Conservation (phyloP, 2,113 vertebrate genomes). For the Mesembrinibis cayennensis region DNA sequence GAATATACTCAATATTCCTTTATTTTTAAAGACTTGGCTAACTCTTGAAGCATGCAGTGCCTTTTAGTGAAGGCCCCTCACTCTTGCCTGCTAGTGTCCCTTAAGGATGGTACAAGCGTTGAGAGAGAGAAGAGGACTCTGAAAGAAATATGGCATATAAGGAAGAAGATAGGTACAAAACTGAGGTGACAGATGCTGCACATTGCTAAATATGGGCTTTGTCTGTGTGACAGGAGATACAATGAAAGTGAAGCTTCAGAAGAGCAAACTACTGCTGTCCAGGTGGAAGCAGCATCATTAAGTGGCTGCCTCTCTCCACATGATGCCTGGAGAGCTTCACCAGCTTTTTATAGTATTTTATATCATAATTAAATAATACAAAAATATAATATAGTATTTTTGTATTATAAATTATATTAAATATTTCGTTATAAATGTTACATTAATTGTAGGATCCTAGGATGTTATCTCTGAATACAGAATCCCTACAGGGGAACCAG, state of each 20-base stretch:
- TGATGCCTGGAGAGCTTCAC: background rate
- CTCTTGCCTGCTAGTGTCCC: background rate
- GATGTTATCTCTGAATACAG: slow-evolving; percentile 17
- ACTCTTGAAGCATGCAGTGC: background rate
- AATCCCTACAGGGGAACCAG: slow-evolving; percentile 11
- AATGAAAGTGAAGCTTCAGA: background rate
- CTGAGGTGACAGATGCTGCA: background rate
- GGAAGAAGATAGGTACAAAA: background rate
- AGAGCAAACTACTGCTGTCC: background rate
- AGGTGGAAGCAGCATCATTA: background rate
- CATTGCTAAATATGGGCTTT: background rate
- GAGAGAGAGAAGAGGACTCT: background rate
- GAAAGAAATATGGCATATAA: background rate
- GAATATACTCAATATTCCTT: background rate
- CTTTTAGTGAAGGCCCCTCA: background rate
- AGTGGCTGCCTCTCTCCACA: background rate
- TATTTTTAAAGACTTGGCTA: background rate
- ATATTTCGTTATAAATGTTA: background rate
- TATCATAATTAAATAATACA: background rate
- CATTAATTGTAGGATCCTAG: background rate
- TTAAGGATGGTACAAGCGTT: background rate
- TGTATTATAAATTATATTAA: background rate
- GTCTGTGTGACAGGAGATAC: background rate
- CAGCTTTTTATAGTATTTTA: background rate
- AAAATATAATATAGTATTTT: background rate